Base-by-base conservation (phyloP, 2,888 invertebrate genomes). In the Doris montereyensis region DNA sequence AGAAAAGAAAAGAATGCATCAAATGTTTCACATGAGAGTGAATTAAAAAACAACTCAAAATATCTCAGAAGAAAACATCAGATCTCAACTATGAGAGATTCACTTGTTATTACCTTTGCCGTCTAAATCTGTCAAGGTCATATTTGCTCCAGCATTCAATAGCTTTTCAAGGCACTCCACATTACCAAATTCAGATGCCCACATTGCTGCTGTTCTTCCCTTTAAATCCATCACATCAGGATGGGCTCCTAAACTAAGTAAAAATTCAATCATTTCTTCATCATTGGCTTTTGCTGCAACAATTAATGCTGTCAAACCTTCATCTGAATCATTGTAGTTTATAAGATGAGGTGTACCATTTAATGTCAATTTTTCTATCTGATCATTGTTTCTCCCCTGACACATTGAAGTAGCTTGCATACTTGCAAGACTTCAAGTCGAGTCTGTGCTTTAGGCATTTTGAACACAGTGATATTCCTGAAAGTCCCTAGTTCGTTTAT, bases 81-180 rank as follows among this genome's bases (percentile, higher is more conserved):
- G 5, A 28, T 68, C 8, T 65, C 24, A 65, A 65, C 17, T 1
- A 30, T 13, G 35, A 32, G 13, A 24, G 3, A 68, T 78, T n/a
- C n/a, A n/a, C n/a, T n/a, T n/a, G n/a, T n/a, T n/a, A n/a, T 79
- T 83, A 91, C 91, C 91, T 89, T 90, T 91, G 52, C 91, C 91
- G 79, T 90, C 88, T 21, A 89, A 80, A 78, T 91, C 91, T 74
- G 82, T 86, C 3, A 91, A 80, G 62, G 87, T 88, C 89, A 91
- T 89, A 79, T 91, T 87, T 67, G 90, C 91, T 4, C 85, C 85
- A 62, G 88, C 88, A 70, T 87, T 85, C 21, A 88, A 86, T 21
- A 92, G 82, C 77, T 87, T 87, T 71, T 89, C 88, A 34, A 92
- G 78, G 74, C 91, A 90, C 81, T 91, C 88, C 2, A 91, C 88